Base-by-base conservation (phyloP, 1,140 invertebrate species). In the Tenebrio molitor region DNA sequence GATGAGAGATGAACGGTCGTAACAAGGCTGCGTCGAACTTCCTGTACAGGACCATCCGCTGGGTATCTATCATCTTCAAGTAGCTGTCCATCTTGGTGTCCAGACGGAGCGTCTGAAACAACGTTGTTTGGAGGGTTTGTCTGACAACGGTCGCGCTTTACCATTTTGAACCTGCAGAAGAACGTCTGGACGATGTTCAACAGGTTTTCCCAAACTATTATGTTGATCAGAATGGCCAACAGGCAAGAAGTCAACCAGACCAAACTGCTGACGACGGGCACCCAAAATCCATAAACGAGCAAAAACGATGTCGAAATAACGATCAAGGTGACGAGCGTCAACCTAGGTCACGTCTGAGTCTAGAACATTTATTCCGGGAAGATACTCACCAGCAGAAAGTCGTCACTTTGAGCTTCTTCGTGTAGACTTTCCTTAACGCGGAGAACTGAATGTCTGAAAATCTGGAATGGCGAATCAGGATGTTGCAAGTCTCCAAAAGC, bases 1-100 rank as follows among this genome's bases (percentile, higher is more conserved):
- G 29, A 63, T 79, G 75, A 19, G 39, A 33, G 0, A 78, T 68
- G 46, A 75, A 76, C 0, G 79, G 77, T 65, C 79, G 71, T n/a
- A 80, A 44, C 42, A 36, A 19, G n/a, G 68, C 15, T 1, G 39
- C 15, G 23, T 76, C 77, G 16, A 74, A 64, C 33, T 63, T 62
- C 15, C n/a, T 2, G 4, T 36, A 53, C 8, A 74, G 5, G n/a
- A 16, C 25, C 16, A 29, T 10, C 7, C 69, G 7, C 15, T 74
- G 68, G 1, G 10, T 17, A 29, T 74, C 68, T 3, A 50, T 16
- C 14, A 17, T 15, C 5, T 29, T 14, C 21, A 58, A n/a, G 15
- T 29, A 29, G 6, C 3, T 14, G 10, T 29, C 14, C 12, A 14
- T 29, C 12, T 10, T 29, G n/a, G 12, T 15, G 14, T 33, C 50